Percentiles rank a stretch among this genome's conserved stretches.
These are phyloP conservation scores for Rhombomys opimus DNA, from an alignment of 2,113 vertebrate genomes.

Conservation along the genomic window DNA sequence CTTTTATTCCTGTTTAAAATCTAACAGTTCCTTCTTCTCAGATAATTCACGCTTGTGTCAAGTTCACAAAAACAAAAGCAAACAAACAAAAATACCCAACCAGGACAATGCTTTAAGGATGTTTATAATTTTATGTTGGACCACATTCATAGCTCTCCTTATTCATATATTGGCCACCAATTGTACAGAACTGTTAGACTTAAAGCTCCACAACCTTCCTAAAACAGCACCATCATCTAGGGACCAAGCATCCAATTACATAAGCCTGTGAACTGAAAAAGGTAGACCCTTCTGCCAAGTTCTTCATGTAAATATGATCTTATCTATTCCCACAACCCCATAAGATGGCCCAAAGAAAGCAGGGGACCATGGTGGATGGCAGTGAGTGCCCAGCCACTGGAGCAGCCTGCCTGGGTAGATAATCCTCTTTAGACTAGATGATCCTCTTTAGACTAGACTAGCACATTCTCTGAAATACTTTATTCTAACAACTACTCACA, in stretches of 20 bases:
- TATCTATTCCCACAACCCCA: not conserved
- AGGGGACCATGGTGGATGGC: not conserved
- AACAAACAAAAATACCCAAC: not conserved
- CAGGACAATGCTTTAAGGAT: not conserved
- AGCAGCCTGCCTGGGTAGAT: too few species aligned
- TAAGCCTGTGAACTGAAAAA: not conserved
- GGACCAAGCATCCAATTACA: not conserved
- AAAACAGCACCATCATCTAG: not conserved
- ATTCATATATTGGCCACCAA: too few species aligned
- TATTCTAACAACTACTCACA: not conserved
- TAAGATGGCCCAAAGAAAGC: too few species aligned
- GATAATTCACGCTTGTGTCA: not conserved
- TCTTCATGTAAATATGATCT: not conserved
- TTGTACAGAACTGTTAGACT: not conserved
- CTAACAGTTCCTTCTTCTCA: not conserved
- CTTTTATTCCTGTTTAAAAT: not conserved
- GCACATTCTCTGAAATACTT: not conserved
- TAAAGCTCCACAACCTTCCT: not conserved
- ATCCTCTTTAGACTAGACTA: not conserved
- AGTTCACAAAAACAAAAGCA: not conserved
- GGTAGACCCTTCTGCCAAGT: too few species aligned
- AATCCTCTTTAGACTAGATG: not conserved
- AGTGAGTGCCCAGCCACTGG: too few species aligned
- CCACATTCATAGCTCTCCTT: not conserved
- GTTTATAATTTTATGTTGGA: not conserved